phyloP scores from a whole-genome alignment of 2,888 invertebrate genomes.

The Linnaemya vulpina region DNA sequence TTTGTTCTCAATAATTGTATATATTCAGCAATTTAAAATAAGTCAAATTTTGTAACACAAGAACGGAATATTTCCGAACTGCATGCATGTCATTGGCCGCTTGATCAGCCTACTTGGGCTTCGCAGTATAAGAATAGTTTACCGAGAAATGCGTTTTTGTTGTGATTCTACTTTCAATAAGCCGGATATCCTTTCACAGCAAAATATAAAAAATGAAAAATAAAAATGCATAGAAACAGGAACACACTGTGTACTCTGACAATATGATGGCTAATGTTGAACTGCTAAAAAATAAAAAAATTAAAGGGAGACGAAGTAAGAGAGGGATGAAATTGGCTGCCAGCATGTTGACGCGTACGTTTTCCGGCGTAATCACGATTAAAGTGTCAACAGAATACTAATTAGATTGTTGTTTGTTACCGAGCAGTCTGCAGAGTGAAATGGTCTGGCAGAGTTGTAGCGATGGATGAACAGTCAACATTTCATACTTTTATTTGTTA shows the following conservation, averaged over 20 bases:
- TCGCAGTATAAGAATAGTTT: constrained; percentile 31
- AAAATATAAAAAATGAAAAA: too few species aligned
- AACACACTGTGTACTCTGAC: constrained; percentile 43
- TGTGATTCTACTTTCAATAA: constrained; percentile 34
- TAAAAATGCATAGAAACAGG: constrained; percentile 47
- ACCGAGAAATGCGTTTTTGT: constrained; percentile 31
- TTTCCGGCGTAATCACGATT: constrained; percentile 83
- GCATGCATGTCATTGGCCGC: neutral
- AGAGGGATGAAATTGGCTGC: constrained; percentile 77
- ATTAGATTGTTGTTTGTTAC: constrained; percentile 81
- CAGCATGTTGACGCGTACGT: constrained; percentile 79
- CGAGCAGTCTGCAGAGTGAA: constrained; percentile 24
- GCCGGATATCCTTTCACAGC: constrained; percentile 64
- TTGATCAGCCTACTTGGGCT: constrained; percentile 17
- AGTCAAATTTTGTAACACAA: neutral
- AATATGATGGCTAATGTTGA: constrained; percentile 57
- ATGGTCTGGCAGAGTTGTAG: constrained; percentile 36
- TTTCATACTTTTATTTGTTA: constrained; percentile 38
- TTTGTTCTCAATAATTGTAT: too few species aligned
- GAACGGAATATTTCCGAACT: too few species aligned
- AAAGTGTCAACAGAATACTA: constrained; percentile 83
- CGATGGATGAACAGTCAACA: constrained; percentile 32
- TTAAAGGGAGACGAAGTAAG: constrained; percentile 69
- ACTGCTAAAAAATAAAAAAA: constrained; percentile 57
- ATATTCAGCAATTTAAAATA: too few species aligned